phyloP scores from a whole-genome alignment of 2,888 invertebrate species.

The Pammene fasciana region DNA sequence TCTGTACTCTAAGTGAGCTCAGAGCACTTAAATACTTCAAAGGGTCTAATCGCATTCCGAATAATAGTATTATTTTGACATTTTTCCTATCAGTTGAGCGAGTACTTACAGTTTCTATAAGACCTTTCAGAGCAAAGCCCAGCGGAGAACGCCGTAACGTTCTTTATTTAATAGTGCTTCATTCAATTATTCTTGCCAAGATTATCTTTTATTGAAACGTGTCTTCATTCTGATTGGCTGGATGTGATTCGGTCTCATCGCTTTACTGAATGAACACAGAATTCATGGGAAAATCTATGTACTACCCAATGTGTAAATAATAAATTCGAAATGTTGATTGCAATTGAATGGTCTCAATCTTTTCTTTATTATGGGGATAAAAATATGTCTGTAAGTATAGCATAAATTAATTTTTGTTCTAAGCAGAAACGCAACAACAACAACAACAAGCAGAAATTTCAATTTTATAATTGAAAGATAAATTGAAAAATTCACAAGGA shows the following conservation, averaged over 20 bases:
- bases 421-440: too few species aligned
- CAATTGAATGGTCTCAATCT: too few species aligned
- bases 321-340: not conserved
- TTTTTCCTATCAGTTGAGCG: slow-evolving; percentile 18
- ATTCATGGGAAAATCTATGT: not conserved
- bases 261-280: not conserved
- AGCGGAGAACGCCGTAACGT: not conserved
- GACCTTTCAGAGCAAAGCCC: slow-evolving; percentile 20
- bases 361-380: too few species aligned
- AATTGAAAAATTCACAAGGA: too few species aligned
- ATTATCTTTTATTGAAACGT: slow-evolving; percentile 2
- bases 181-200: not conserved
- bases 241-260: not conserved
- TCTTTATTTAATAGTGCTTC: not conserved
- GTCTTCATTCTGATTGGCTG: not conserved
- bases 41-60: slow-evolving; percentile 21
- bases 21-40: slow-evolving; percentile 19
- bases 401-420: too few species aligned
- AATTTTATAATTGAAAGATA: too few species aligned
- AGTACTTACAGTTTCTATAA: slow-evolving; percentile 13
- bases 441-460: too few species aligned
- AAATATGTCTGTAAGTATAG: too few species aligned
- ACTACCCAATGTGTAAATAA: not conserved
- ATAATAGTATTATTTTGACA: slow-evolving; percentile 21
- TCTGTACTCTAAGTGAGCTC: not conserved